These are phyloP conservation scores for Anser brachyrhynchus DNA, from an alignment of 2,113 vertebrate genomes.

Conservation along the genomic window DNA sequence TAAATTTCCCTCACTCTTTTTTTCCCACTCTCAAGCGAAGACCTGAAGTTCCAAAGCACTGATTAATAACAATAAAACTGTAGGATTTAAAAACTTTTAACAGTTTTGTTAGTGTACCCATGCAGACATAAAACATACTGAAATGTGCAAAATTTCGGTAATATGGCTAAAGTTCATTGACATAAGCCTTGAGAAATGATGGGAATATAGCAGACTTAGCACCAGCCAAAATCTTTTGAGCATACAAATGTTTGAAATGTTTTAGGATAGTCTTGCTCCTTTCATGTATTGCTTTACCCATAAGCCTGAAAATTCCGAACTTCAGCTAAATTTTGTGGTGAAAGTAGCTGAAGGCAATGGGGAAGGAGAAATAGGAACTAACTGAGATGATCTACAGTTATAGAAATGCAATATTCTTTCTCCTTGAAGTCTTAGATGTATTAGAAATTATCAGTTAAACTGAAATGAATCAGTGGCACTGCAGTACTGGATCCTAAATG, in stretches of 20 bases:
- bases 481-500: neutral
- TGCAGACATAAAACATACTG: neutral
- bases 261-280: neutral
- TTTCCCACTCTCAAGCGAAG: neutral
- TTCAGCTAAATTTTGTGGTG: neutral
- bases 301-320: neutral
- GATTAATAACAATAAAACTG: neutral
- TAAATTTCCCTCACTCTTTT: neutral
- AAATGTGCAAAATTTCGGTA: neutral
- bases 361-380: neutral
- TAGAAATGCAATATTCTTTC: neutral
- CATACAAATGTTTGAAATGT: neutral
- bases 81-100: neutral
- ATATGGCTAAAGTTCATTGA: neutral
- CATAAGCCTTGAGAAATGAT: neutral
- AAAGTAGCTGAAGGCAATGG: neutral
- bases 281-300: neutral
- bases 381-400: neutral
- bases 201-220: neutral
- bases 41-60: neutral
- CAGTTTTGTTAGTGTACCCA: neutral
- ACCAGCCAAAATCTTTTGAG: neutral
- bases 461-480: neutral
- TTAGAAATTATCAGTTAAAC: neutral
- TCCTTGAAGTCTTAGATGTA: neutral